Conservation (phyloP, 2,888 invertebrate species). For the Ommatoiulus sabulosus region DNA sequence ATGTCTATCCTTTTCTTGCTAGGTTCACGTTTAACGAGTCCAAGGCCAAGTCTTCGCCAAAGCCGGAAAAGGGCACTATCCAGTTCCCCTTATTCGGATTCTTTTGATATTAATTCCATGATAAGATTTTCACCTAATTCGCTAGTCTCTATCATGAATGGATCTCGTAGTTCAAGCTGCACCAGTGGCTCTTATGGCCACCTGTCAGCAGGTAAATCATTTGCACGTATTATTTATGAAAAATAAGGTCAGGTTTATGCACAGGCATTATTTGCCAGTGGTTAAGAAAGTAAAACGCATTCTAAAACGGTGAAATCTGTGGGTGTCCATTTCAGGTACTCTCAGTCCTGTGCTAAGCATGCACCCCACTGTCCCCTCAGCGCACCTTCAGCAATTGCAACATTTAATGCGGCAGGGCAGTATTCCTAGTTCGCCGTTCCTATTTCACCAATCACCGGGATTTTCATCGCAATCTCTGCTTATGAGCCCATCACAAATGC, state of each 20-base stretch:
- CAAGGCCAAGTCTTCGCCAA: conserved; percentile 74
- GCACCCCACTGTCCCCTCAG: conserved; percentile 65
- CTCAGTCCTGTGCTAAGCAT: conserved; percentile 85
- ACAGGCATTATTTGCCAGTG: not conserved
- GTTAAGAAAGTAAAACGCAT: not conserved
- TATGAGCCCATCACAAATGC: conserved; percentile 60
- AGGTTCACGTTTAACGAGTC: conserved; percentile 79
- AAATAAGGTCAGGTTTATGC: not conserved
- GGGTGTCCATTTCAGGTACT: conserved; percentile 71
- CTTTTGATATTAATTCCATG: conserved; percentile 94
- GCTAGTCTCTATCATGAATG: conserved; percentile 82
- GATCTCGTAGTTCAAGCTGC: conserved; percentile 84
- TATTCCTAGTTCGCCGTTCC: conserved; percentile 60
- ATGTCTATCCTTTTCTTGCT: conserved; percentile 59
- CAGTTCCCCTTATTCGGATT: conserved; percentile 92
- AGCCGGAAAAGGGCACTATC: conserved; percentile 93
- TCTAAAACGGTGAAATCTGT: not conserved
- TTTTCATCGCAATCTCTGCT: conserved; percentile 62
- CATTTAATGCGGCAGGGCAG: conserved; percentile 78
- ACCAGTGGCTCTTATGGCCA: conserved; percentile 97
- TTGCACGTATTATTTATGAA: not conserved
- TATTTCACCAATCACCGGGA: conserved; percentile 62
- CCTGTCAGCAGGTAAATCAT: conserved; percentile 83
- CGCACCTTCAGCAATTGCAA: conserved; percentile 80
- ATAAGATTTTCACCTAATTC: conserved; percentile 96